Evolutionary conservation across 1,140 invertebrate species (phyloP), one percentile per base, ranked within the genome.

Genomic region (Branchinecta lindahli): DNA sequence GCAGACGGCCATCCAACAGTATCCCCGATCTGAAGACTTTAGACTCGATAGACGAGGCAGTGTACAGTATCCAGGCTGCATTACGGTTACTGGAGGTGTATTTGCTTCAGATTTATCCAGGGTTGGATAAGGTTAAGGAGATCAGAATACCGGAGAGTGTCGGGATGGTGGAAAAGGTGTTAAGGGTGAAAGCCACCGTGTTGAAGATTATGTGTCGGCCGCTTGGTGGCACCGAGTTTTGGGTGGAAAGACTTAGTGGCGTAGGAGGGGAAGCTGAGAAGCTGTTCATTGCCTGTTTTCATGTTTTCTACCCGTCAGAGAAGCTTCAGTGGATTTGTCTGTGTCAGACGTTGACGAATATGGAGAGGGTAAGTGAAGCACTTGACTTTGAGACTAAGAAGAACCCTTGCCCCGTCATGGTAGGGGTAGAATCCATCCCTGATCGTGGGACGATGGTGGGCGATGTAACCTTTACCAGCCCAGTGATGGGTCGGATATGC

Each of bases 281-380:
- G 69, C 94, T 92, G 9, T 94, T 96, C 77, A 88, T 92, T 5
- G 82, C 87, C 5, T 96, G 94, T 78, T 97, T 94, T 76, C 92
- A 96, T 80, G 92, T 92, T 0, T 97, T 97, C 80, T 97, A 95
- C 80, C 94, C 95, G 0, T 96, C 92, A 0, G 89, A 90, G 0
- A 87, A 86, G 70, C 81, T 96, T 20, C 96, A 96, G 77, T 96
- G 94, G 94, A 87, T 87, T 70, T 90, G 89, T 75, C 78, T 97
- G 0, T 95, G 93, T 80, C 89, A 94, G 76, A 78, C 96, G 15
- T 80, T 96, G 83, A 72, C 21, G 61, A 45, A 68, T 70, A 65
- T 20, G 70, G 67, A 70, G 74, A 81, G 80, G 10, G 78, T 77
- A 45, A 81, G 79, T 10, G 69, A 1, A 1, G 33, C 33, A 33